These are phyloP conservation scores for Lacerta agilis DNA, from an alignment of 2,797 vertebrate genomes.

Conservation along the genomic window DNA sequence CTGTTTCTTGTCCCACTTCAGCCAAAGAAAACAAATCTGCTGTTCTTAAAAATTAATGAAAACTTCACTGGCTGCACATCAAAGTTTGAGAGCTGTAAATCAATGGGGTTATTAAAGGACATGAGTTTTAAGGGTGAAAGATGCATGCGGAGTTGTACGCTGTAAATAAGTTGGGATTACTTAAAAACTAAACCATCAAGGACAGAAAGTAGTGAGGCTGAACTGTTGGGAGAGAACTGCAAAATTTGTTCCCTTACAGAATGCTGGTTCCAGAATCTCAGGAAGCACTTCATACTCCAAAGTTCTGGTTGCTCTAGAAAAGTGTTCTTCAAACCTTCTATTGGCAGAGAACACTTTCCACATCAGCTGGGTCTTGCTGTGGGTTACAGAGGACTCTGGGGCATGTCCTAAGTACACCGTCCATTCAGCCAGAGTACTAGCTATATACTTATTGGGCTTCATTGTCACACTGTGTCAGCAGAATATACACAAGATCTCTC, in stretches of 20 bases:
- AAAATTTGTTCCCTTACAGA: not conserved
- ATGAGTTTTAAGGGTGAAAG: not conserved
- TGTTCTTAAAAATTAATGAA: constrained; percentile 16
- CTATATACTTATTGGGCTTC: not conserved
- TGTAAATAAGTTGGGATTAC: not conserved
- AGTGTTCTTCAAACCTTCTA: not conserved
- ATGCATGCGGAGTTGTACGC: not conserved
- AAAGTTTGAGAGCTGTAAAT: not conserved
- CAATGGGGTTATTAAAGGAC: not conserved
- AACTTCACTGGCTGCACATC: not conserved
- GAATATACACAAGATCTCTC: too few species aligned
- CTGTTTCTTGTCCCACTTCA: not conserved
- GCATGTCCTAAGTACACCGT: not conserved
- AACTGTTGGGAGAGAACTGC: not conserved
- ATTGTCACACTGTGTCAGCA: not conserved
- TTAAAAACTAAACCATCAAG: not conserved
- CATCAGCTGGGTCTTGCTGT: not conserved
- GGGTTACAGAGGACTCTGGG: not conserved
- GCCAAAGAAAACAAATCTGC: constrained; percentile 6
- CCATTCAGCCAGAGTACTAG: not conserved
- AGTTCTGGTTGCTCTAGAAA: not conserved
- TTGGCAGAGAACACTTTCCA: not conserved
- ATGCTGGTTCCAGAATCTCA: not conserved
- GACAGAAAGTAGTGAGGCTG: not conserved
- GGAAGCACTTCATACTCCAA: not conserved